Percentiles rank a stretch among this genome's conserved stretches.
Conservation (phyloP, 2,888 invertebrate genomes). For the Agrotis segetum region DNA sequence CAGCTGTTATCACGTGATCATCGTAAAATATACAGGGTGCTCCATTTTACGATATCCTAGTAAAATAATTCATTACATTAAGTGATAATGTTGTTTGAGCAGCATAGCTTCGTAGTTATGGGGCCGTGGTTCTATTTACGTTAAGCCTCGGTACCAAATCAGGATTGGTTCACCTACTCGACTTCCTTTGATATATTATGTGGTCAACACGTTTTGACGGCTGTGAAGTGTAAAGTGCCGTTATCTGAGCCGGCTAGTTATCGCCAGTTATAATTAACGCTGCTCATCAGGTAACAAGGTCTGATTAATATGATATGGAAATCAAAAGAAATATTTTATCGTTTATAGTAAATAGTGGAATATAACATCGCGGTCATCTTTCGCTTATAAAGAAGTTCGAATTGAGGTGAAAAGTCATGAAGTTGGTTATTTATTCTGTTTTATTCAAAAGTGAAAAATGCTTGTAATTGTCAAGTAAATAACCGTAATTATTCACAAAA, state of each 20-base stretch:
- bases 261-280: constrained; percentile 51
- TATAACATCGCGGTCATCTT: not conserved
- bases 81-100: constrained; percentile 49
- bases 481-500: too few relatives aligned
- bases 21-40: constrained; percentile 84
- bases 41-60: constrained; percentile 70
- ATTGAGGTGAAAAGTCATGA: too few relatives aligned
- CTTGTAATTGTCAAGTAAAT: too few relatives aligned
- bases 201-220: constrained; percentile 45
- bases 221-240: constrained; percentile 32
- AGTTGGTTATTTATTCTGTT: too few relatives aligned
- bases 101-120: constrained; percentile 43
- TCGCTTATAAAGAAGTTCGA: too few relatives aligned
- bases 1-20: constrained; percentile 81
- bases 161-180: constrained; percentile 49
- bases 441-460: not conserved
- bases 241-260: constrained; percentile 43
- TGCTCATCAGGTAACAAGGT: constrained; percentile 24
- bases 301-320: constrained; percentile 16
- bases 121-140: constrained; percentile 48
- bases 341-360: not conserved
- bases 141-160: constrained; percentile 45
- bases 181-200: constrained; percentile 43
- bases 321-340: constrained; percentile 6
- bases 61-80: constrained; percentile 60